Evolutionary conservation across 1,140 invertebrate genomes (phyloP).

Genomic region (Himalopsyche phryganea): DNA sequence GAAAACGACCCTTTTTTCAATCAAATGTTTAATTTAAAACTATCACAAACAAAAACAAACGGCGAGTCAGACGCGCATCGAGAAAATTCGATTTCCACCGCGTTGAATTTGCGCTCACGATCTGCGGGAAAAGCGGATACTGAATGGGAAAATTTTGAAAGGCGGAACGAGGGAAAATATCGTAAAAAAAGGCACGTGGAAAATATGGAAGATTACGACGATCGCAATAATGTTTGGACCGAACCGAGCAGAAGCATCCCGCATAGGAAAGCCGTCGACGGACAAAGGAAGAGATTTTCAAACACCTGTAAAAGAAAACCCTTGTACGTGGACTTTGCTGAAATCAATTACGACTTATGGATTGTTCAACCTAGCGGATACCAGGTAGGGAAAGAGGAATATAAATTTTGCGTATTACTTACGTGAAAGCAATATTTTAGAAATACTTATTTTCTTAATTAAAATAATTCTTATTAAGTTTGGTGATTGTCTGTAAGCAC

Average conservation of each 20-base stretch:
- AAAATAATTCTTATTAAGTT: too few species aligned
- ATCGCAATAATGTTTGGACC: constrained; percentile 1
- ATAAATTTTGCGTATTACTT: neutral
- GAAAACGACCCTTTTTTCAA: neutral
- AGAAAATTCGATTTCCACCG: neutral
- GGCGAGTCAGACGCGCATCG: neutral
- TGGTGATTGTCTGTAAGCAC: too few species aligned
- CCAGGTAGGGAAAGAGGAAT: constrained; percentile 43
- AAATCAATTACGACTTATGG: constrained; percentile 64
- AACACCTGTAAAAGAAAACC: constrained; percentile 57
- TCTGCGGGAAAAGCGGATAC: neutral
- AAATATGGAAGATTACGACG: neutral
- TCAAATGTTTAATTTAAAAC: constrained; percentile 4
- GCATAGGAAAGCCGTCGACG: constrained; percentile 11
- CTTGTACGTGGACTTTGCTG: constrained; percentile 58
- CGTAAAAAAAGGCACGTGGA: neutral
- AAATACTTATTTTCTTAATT: too few species aligned
- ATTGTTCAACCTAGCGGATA: constrained; percentile 63
- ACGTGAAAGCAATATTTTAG: too few species aligned
- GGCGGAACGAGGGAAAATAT: neutral
- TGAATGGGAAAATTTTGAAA: neutral
- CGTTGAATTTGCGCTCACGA: neutral
- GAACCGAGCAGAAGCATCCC: neutral
- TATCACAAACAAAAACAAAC: neutral
- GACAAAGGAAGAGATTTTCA: constrained; percentile 37